phyloP scores from a whole-genome alignment of 2,888 invertebrate genomes.

The Drosophila vallismaia region DNA sequence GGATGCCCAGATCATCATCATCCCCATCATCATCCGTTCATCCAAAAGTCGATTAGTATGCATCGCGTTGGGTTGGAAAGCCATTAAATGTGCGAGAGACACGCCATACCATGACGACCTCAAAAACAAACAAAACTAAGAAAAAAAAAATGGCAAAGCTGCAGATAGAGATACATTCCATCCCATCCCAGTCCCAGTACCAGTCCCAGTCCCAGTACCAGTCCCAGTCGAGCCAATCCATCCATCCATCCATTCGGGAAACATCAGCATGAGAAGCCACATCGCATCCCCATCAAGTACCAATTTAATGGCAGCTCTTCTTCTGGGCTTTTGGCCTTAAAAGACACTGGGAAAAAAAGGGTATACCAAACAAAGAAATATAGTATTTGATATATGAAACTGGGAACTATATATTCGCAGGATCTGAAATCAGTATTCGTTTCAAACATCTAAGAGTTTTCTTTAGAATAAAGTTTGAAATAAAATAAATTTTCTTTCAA shows the following conservation, averaged over 20 bases:
- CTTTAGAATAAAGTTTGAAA: too few species aligned
- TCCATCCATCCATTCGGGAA: slow-evolving; percentile 20
- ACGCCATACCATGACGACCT: slow-evolving; percentile 57
- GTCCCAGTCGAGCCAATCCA: slow-evolving; percentile 8
- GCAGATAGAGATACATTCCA: slow-evolving; percentile 35
- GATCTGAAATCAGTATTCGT: too few species aligned
- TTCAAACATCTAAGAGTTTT: too few species aligned
- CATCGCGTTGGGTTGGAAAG: slow-evolving; percentile 50
- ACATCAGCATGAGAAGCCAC: slow-evolving; percentile 33
- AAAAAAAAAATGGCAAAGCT: slow-evolving; percentile 58
- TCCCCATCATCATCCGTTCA: background rate
- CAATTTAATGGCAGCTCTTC: slow-evolving; percentile 78
- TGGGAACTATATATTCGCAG: too few species aligned
- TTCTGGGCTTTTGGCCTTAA: slow-evolving; percentile 1
- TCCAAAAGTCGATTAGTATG: slow-evolving; percentile 59
- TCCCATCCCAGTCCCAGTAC: background rate
- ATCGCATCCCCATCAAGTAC: slow-evolving; percentile 71
- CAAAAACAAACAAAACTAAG: slow-evolving; percentile 37
- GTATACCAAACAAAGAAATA: too few species aligned
- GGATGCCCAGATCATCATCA: slow-evolving; percentile 68
- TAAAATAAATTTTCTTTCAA: too few species aligned
- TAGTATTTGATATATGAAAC: too few species aligned
- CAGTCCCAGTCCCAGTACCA: background rate
- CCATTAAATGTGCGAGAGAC: slow-evolving; percentile 71
- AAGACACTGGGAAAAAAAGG: slow-evolving; percentile 9